Conservation (phyloP, 2,888 invertebrate species). For the Osmoderma eremita region DNA sequence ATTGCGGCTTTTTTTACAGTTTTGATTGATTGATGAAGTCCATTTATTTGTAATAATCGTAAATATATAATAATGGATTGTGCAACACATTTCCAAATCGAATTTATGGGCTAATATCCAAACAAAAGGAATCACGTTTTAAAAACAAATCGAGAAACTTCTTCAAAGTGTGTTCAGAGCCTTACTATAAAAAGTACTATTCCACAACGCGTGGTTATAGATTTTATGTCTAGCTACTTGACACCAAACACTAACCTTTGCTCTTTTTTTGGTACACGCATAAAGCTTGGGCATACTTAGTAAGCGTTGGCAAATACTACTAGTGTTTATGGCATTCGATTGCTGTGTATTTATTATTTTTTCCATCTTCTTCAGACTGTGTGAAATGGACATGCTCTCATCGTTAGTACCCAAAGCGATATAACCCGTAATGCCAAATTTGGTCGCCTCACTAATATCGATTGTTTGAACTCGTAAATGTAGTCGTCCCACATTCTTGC, state of each 20-base stretch:
- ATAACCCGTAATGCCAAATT: slow-evolving; percentile 30
- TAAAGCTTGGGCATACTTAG: neutral
- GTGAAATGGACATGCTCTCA: slow-evolving; percentile 25
- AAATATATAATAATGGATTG: too few relatives aligned
- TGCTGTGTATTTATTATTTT: slow-evolving; percentile 25
- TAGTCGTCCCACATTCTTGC: slow-evolving; percentile 26
- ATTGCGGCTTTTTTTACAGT: too few relatives aligned
- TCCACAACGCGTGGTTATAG: too few relatives aligned
- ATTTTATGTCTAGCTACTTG: neutral
- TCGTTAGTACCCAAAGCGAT: slow-evolving; percentile 5
- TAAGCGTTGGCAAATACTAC: slow-evolving; percentile 26
- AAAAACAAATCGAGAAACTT: too few relatives aligned
- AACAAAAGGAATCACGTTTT: too few relatives aligned
- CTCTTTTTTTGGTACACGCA: neutral
- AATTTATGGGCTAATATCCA: too few relatives aligned
- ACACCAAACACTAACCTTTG: neutral
- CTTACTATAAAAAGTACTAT: too few relatives aligned
- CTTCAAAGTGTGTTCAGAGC: too few relatives aligned
- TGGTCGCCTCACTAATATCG: slow-evolving; percentile 21
- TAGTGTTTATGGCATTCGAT: slow-evolving; percentile 7
- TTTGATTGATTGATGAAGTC: too few relatives aligned
- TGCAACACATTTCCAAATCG: too few relatives aligned
- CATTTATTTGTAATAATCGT: too few relatives aligned
- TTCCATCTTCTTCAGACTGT: slow-evolving; percentile 18
- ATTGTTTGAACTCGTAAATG: slow-evolving; percentile 34